A percentile compares a stretch with the other conserved stretches of the same genome.
These are phyloP conservation scores for Galerucella calmariensis DNA, from an alignment of 2,888 invertebrate species.

Conservation along the genomic window DNA sequence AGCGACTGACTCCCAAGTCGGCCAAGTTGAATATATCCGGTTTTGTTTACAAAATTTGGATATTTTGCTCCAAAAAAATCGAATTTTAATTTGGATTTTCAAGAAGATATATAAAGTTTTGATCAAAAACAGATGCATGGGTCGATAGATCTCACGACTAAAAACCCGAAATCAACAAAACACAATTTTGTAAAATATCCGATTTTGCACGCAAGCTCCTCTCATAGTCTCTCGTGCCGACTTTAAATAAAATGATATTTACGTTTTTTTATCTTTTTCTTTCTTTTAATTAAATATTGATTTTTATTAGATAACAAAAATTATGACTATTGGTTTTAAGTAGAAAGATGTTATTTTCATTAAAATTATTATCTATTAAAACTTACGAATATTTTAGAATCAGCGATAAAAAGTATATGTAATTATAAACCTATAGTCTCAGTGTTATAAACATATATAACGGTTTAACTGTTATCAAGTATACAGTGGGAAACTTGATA, in stretches of 20 bases:
- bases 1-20: too few species aligned
- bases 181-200: too few species aligned
- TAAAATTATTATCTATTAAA: neutral
- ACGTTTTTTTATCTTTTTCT: neutral
- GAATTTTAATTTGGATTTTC: too few species aligned
- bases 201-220: too few species aligned
- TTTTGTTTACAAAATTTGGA: too few species aligned
- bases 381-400: neutral
- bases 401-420: neutral
- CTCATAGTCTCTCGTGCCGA: neutral
- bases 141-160: too few species aligned
- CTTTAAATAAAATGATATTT: neutral
- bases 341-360: neutral
- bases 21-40: too few species aligned
- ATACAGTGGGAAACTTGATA: too few species aligned
- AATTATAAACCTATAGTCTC: neutral
- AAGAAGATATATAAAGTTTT: too few species aligned
- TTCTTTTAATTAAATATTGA: neutral
- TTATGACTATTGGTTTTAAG: neutral
- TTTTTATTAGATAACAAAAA: conserved; percentile 6
- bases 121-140: too few species aligned
- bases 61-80: too few species aligned
- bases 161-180: too few species aligned
- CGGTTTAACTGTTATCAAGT: neutral
- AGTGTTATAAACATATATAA: neutral